Conservation (phyloP, 2,888 invertebrate species). For the Troilus luridus region DNA sequence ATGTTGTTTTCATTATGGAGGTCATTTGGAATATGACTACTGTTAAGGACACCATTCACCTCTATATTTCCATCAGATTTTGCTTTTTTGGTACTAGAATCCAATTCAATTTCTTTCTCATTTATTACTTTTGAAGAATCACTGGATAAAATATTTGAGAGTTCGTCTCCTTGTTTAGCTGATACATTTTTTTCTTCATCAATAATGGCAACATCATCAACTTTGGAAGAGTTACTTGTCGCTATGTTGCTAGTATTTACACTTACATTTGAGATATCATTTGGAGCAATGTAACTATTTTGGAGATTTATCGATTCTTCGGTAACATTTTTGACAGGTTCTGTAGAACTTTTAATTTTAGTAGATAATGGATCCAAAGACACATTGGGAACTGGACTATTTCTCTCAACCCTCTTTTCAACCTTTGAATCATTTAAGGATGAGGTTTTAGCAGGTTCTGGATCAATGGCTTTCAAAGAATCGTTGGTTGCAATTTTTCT, state of each 20-base stretch:
- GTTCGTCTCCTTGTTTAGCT: neutral
- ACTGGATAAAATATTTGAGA: neutral
- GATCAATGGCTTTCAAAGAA: too few relatives aligned
- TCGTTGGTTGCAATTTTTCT: too few relatives aligned
- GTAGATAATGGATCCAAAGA: neutral
- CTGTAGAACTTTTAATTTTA: neutral
- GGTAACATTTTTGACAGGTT: neutral
- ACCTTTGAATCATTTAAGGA: neutral
- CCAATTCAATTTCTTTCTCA: neutral
- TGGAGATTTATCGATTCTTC: neutral
- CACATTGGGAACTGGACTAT: neutral
- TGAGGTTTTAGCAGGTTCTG: too few relatives aligned
- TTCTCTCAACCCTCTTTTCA: neutral
- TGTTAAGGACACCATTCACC: too few relatives aligned
- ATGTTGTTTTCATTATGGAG: too few relatives aligned
- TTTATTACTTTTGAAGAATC: neutral
- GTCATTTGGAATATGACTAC: too few relatives aligned
- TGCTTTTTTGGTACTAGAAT: too few relatives aligned
- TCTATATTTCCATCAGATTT: too few relatives aligned
- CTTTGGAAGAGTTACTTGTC: neutral
- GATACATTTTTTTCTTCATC: neutral
- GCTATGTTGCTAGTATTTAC: too few relatives aligned
- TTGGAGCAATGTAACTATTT: neutral
- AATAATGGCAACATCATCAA: neutral
- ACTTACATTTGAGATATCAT: neutral